Conservation (phyloP, 2,888 invertebrate species). For the Ischnus inquisitorius region DNA sequence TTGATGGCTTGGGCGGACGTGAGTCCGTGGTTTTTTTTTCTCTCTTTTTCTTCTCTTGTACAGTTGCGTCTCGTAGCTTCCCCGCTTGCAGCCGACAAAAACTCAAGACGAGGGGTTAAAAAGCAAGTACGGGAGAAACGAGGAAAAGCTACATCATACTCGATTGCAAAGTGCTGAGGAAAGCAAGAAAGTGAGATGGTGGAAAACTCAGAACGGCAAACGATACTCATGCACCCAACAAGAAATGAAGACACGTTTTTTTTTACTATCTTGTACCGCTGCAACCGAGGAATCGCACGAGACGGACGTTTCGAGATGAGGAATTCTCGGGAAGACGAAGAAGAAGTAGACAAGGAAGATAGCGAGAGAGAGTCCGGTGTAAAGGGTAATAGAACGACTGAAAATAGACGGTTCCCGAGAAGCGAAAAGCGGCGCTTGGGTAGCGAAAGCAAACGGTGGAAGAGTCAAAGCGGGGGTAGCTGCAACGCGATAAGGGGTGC, state of each 20-base stretch:
- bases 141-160: neutral
- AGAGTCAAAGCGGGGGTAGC: slow-evolving; percentile 67
- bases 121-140: slow-evolving; percentile 5
- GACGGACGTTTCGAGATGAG: slow-evolving; percentile 59
- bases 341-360: slow-evolving; percentile 57
- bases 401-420: slow-evolving; percentile 66
- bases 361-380: slow-evolving; percentile 72
- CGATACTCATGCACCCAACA: slow-evolving; percentile 33
- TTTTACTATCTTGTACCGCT: slow-evolving; percentile 16
- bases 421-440: slow-evolving; percentile 72
- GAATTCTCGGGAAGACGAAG: slow-evolving; percentile 45
- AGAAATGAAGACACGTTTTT: slow-evolving; percentile 42
- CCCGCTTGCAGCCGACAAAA: neutral
- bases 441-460: slow-evolving; percentile 70
- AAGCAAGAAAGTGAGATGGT: slow-evolving; percentile 10
- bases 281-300: slow-evolving; percentile 27
- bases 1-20: slow-evolving; percentile 9
- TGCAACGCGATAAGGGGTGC: slow-evolving; percentile 80
- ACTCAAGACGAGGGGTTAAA: slow-evolving; percentile 6
- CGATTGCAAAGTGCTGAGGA: neutral
- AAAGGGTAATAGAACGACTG: slow-evolving; percentile 79
- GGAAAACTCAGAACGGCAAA: slow-evolving; percentile 16
- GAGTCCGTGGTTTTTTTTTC: slow-evolving; percentile 2
- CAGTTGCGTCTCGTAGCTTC: slow-evolving; percentile 19
- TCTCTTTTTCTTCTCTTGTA: slow-evolving; percentile 2